Evolutionary conservation across 1,140 invertebrate genomes (phyloP), one percentile per base, ranked within the genome.

Genomic region (Pseudomyrmex flavicornis): DNA sequence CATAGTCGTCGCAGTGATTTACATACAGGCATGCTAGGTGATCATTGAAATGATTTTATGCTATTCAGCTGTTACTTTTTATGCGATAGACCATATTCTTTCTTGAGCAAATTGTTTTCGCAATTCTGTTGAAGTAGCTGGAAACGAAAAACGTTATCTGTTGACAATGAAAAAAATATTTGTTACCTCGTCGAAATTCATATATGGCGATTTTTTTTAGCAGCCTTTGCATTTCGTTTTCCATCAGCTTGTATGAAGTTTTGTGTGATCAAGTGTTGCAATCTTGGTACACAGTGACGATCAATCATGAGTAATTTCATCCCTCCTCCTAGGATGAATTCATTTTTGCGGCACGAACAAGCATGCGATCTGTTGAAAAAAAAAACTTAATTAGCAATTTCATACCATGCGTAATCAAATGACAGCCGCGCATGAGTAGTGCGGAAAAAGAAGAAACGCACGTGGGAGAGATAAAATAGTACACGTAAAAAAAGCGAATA

Each of bases 321-420:
- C 58, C 73, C 59, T 35, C 35, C 4, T 0, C 35, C 0, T 20
- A 80, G 13, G 15, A 72, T 73, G 70, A 83, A 85, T 66, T 63
- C 86, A 89, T 92, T 79, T 92, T 83, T 89, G 90, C 88, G 88
- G 66, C 91, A 85, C 79, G 82, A 87, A 17, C 7, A 44, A 76
- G 79, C 87, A 89, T 92, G 86, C 91, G 91, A 74, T 7, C 35
- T 88, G 85, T 92, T 91, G 85, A 90, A 91, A 35, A 35, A 4
- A 35, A 35, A 35, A 35, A 35, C 35, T 0, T 89, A 86, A 88
- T 91, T 92, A 93, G 92, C 90, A 87, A 82, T 90, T 91, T 93
- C 89, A 91, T 91, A 82, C 89, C 91, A 83, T 88, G 89, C 93
- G 85, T 93, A 93, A 92, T 90, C 90, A 88, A 35, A 7, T 92